Percentiles rank a stretch among this genome's conserved stretches.
Conservation (phyloP, 1,140 invertebrate species). For the Papilio glaucus region DNA sequence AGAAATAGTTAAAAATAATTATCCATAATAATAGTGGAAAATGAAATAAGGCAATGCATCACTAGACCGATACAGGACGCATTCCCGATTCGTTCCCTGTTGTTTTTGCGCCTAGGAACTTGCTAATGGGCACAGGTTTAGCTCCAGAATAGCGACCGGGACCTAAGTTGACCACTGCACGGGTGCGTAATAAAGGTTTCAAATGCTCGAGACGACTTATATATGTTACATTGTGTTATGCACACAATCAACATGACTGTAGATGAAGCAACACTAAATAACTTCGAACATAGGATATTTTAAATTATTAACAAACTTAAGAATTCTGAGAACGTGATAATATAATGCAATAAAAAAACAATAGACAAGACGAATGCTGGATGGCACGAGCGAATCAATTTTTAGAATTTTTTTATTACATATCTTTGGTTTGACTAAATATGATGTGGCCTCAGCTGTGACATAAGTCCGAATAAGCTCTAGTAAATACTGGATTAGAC, state of each 20-base stretch:
- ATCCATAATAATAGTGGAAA: slow-evolving; percentile 22
- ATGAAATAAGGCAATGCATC: slow-evolving; percentile 55
- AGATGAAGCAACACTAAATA: background rate
- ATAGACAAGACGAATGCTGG: background rate
- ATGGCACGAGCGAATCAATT: background rate
- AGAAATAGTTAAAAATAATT: slow-evolving; percentile 6
- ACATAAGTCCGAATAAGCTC: background rate
- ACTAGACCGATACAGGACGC: slow-evolving; percentile 67
- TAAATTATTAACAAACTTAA: background rate
- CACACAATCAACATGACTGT: background rate
- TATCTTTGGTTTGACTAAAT: background rate
- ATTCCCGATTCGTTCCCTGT: slow-evolving; percentile 82
- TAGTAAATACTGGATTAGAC: slow-evolving; percentile 4
- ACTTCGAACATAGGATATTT: background rate
- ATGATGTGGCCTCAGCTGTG: background rate
- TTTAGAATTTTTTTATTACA: background rate
- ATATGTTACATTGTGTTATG: slow-evolving; percentile 18
- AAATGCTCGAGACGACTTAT: slow-evolving; percentile 20
- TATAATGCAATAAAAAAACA: slow-evolving; percentile 6
- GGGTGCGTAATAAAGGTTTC: slow-evolving; percentile 43
- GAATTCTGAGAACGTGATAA: background rate
- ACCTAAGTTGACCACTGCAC: slow-evolving; percentile 47
- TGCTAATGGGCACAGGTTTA: slow-evolving; percentile 80
- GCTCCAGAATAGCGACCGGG: slow-evolving; percentile 54
- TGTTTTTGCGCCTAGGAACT: slow-evolving; percentile 79